Conservation (phyloP, 2,113 vertebrate genomes). For the Chloropsis hardwickii region DNA sequence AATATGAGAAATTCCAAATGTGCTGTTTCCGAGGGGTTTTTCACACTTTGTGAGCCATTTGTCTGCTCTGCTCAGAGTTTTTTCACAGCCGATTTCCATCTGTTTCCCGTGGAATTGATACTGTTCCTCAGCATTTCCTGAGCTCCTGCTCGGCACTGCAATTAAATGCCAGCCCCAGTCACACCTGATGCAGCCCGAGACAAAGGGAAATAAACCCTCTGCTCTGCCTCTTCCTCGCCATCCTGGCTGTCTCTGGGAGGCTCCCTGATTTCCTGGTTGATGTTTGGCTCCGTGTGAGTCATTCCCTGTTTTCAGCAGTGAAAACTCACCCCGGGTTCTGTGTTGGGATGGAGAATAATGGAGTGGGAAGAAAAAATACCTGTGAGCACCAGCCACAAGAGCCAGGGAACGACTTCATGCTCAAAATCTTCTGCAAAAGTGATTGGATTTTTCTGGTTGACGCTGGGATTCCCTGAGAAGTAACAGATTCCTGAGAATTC, state of each 20-base stretch:
- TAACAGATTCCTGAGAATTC: neutral
- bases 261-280: neutral
- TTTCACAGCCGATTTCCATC: slow-evolving; percentile 40
- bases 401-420: neutral
- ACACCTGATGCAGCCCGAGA: neutral
- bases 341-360: neutral
- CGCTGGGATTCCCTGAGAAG: neutral
- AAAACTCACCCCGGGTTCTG: neutral
- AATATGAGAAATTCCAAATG: slow-evolving; percentile 17
- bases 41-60: slow-evolving; percentile 38
- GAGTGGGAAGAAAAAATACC: neutral
- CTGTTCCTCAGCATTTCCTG: neutral
- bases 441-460: neutral
- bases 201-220: accelerated
- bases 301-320: neutral
- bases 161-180: neutral
- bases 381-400: neutral
- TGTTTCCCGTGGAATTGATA: neutral
- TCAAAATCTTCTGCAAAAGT: neutral
- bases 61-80: slow-evolving; percentile 17
- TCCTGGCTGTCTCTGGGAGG: neutral
- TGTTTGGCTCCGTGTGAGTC: accelerated
- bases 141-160: accelerated
- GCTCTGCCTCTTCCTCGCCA: accelerated
- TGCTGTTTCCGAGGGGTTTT: neutral